These are phyloP conservation scores for Maniola hyperantus DNA, from an alignment of 2,888 invertebrate genomes.

Conservation along the genomic window DNA sequence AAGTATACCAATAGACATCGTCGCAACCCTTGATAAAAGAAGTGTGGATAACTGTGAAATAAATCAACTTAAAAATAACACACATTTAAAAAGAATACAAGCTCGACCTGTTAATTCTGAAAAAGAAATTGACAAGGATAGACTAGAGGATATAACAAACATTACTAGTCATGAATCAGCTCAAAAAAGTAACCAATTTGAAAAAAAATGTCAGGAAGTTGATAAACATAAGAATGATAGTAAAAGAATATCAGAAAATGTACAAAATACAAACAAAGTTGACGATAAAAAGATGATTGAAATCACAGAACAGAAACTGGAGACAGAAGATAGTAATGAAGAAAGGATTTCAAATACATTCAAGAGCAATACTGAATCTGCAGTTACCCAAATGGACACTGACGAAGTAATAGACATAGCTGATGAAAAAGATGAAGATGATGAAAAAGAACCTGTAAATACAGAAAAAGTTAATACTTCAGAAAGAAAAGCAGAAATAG, in stretches of 20 bases:
- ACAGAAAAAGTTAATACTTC: not conserved
- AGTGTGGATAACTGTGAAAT: not conserved
- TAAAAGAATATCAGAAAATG: constrained; percentile 9
- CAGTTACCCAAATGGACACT: constrained; percentile 15
- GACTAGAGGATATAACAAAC: too few relatives aligned
- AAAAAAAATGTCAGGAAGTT: constrained; percentile 15
- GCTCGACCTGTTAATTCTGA: not conserved
- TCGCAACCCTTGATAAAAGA: not conserved
- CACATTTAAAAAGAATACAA: too few relatives aligned
- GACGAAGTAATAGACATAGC: constrained; percentile 35
- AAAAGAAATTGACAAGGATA: not conserved
- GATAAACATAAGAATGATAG: constrained; percentile 21
- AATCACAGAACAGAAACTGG: not conserved
- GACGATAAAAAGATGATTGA: not conserved
- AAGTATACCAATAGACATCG: not conserved
- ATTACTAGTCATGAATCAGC: not conserved
- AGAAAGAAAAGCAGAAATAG: constrained; percentile 18
- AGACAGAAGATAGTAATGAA: constrained; percentile 3
- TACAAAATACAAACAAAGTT: constrained; percentile 16
- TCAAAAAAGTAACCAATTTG: not conserved
- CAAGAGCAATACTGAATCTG: constrained; percentile 9
- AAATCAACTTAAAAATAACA: not conserved
- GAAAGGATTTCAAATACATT: not conserved
- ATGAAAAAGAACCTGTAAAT: constrained; percentile 16
- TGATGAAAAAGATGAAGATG: constrained; percentile 35